Conservation (phyloP, 35 echinoderm and acorn worm genomes). For the Amphiura filiformis region DNA sequence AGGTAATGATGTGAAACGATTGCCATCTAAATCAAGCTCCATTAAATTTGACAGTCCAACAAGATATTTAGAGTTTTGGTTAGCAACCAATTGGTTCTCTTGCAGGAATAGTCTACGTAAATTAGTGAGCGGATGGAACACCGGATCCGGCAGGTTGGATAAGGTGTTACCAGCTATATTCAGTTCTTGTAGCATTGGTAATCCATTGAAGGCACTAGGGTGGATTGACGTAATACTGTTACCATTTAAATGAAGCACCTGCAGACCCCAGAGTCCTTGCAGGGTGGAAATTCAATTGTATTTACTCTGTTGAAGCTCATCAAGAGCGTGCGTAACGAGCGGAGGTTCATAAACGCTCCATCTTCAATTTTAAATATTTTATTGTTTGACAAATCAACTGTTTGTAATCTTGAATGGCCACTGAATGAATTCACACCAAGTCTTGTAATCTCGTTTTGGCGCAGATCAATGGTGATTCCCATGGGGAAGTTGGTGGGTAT, state of each 20-base stretch:
- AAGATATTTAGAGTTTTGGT: conserved; percentile 56
- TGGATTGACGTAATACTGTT: conserved; percentile 67
- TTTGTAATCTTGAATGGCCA: conserved; percentile 34
- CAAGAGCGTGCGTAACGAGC: conserved; percentile 32
- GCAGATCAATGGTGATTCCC: conserved; percentile 41
- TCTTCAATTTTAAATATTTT: conserved; percentile 37
- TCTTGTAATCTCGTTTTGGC: conserved; percentile 58
- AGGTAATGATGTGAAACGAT: conserved; percentile 69
- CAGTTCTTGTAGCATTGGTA: conserved; percentile 55
- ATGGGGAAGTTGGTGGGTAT: conserved; percentile 50
- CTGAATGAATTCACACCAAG: conserved; percentile 32
- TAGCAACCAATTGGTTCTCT: conserved; percentile 60
- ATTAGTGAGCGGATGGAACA: conserved; percentile 45
- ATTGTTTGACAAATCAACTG: conserved; percentile 76
- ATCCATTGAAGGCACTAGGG: conserved; percentile 46
- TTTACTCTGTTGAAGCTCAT: conserved; percentile 69
- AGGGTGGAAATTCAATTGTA: conserved; percentile 45
- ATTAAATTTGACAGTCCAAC: conserved; percentile 35
- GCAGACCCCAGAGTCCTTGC: conserved; percentile 37
- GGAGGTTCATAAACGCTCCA: conserved; percentile 37
- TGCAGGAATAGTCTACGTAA: conserved; percentile 57
- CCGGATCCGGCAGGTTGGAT: conserved; percentile 45
- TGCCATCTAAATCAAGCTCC: conserved; percentile 86
- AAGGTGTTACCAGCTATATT: conserved; percentile 73
- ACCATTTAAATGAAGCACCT: conserved; percentile 61